Base-by-base conservation (phyloP, 2,113 vertebrate genomes). In the Scalopus aquaticus region DNA sequence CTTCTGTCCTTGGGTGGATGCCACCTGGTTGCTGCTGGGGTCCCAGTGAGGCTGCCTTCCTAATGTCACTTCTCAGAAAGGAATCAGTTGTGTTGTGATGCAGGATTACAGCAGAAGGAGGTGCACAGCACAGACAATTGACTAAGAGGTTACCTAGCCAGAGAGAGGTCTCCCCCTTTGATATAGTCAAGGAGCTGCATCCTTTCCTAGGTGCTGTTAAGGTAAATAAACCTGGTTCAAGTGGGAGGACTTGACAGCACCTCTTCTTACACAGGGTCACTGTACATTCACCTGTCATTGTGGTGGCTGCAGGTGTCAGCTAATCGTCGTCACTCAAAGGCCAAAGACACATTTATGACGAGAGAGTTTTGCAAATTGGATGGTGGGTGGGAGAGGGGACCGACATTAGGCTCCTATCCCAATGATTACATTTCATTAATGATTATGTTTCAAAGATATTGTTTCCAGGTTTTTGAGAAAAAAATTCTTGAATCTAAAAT, bases 61-160 rank as follows among this genome's bases (percentile, higher is more conserved):
- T 90, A 17, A 76, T 51, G 35, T 26, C 30, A 24, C 62, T 44
- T 49, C 62, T 69, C 42, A 65, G 54, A 28, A 54, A 77, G 22
- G 39, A 62, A 62, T 70, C 32, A 22, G 2, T 30, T 64, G 26
- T 30, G 70, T 3, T 46, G 65, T 10, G 13, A 78, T 49, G 60
- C 54, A 85, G 6, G 30, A 44, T 19, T 28, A 58, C 35, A 24
- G 9, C 32, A 92, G 24, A 65, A 32, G 20, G 17, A 28, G 22
- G 7, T 9, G 11, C 11, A 2, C 3, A 56, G 51, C 30, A 35
- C 1, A 76, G 20, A 20, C 9, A 44, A 0, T 2, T 1, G 58
- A 5, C 22, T 35, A 60, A 84, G 10, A 78, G 28, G 26, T 37
- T 32, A 24, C 35, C 5, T 46, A 30, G 26, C 20, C 1, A 28